These are phyloP conservation scores for Euleptes europaea DNA, from an alignment of 2,113 vertebrate species.

Conservation along the genomic window DNA sequence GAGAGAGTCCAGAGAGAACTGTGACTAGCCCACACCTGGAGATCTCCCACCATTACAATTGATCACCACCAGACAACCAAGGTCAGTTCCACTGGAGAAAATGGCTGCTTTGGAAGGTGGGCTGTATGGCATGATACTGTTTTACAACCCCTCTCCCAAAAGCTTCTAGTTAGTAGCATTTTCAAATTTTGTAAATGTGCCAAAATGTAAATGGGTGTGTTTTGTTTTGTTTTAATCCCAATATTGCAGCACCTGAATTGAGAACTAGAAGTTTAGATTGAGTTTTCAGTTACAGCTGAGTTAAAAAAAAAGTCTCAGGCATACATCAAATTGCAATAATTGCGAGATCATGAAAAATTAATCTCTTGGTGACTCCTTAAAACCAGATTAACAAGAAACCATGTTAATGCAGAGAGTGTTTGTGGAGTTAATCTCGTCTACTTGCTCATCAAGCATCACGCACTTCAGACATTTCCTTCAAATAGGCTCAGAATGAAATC, in stretches of 20 bases:
- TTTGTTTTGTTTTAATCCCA: background rate
- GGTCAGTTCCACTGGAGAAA: too few relatives aligned
- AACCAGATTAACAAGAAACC: slow-evolving; percentile 3
- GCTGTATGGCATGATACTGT: too few relatives aligned
- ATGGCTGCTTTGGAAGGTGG: too few relatives aligned
- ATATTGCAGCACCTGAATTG: background rate
- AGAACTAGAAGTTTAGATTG: background rate
- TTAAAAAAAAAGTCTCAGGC: background rate
- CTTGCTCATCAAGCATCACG: background rate
- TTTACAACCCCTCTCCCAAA: too few relatives aligned
- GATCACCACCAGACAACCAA: too few relatives aligned
- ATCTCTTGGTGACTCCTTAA: background rate
- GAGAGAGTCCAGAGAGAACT: too few relatives aligned
- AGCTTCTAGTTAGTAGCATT: background rate
- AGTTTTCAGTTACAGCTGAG: background rate
- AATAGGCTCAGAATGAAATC: background rate
- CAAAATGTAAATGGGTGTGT: too few relatives aligned
- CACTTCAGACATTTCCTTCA: background rate
- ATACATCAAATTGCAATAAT: background rate
- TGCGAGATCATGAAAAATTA: background rate
- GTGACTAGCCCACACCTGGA: too few relatives aligned
- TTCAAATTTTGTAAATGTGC: background rate
- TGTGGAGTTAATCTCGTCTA: background rate
- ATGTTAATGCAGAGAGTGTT: background rate
- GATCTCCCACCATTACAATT: too few relatives aligned